These are phyloP conservation scores for Arge pagana DNA, from an alignment of 2,888 invertebrate species.

Conservation along the genomic window DNA sequence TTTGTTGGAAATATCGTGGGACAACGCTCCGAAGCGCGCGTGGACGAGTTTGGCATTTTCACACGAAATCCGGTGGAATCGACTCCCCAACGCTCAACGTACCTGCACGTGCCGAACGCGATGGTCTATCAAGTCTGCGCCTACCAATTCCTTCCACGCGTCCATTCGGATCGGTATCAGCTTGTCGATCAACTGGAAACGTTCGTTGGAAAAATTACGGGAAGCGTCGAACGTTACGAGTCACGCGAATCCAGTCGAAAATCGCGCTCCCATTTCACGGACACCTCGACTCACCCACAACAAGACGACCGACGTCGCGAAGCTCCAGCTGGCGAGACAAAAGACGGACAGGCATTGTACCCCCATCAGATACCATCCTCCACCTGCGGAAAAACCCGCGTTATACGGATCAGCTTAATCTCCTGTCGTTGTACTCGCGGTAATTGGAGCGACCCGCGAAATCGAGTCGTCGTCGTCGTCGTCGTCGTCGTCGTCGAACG, in stretches of 20 bases:
- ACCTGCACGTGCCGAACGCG: constrained; percentile 75
- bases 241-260: too few species aligned
- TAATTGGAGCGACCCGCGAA: too few species aligned
- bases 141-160: constrained; percentile 81
- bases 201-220: constrained; percentile 8
- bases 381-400: constrained; percentile 65
- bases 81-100: constrained; percentile 38
- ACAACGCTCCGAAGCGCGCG: too few species aligned
- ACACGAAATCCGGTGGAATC: too few species aligned
- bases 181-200: constrained; percentile 66
- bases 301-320: constrained; percentile 70
- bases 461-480: too few species aligned
- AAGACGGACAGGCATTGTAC: constrained; percentile 77
- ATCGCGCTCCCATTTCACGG: too few species aligned
- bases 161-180: constrained; percentile 85
- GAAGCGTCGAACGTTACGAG: too few species aligned
- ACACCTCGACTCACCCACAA: constrained; percentile 76
- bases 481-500: too few species aligned
- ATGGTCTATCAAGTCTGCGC: constrained; percentile 90
- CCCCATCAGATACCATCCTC: constrained; percentile 86
- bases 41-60: too few species aligned
- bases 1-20: constrained; percentile 13
- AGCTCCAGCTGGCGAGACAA: constrained; percentile 77
- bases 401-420: too few species aligned
- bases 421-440: too few species aligned